A percentile compares a stretch with the other conserved stretches of the same genome.
phyloP scores from a whole-genome alignment of 2,888 invertebrate species.

The Drosophila limbata region DNA sequence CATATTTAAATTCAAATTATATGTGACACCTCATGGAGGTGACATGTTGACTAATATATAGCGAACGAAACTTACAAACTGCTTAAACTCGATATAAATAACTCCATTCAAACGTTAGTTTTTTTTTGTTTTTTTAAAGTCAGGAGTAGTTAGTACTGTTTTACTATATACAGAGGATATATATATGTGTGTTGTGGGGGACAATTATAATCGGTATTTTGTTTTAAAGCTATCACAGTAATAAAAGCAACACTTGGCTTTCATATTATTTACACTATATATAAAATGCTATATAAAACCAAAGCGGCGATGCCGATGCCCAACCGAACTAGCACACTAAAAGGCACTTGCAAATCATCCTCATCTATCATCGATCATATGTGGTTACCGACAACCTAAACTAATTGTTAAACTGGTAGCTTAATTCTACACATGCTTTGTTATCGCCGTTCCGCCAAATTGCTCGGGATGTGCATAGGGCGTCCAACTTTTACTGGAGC shows the following conservation, averaged over 20 bases:
- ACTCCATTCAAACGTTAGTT: conserved; percentile 41
- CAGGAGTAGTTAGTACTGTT: conserved; percentile 29
- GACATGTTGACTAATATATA: conserved; percentile 40
- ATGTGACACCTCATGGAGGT: conserved; percentile 71
- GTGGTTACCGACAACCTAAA: conserved; percentile 56
- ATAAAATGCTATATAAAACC: conserved; percentile 57
- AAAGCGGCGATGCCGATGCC: conserved; percentile 52
- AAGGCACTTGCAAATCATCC: conserved; percentile 5
- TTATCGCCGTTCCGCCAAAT: conserved; percentile 21
- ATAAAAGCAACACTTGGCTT: conserved; percentile 46
- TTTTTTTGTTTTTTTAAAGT: conserved; percentile 13
- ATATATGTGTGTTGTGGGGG: conserved; percentile 16
- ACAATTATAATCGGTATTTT: conserved; percentile 34
- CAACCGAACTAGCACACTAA: conserved; percentile 48
- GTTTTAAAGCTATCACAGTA: conserved; percentile 70
- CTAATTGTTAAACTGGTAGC: conserved; percentile 39
- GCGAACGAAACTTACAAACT: conserved; percentile 51
- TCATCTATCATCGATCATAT: conserved; percentile 18
- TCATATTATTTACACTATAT: conserved; percentile 42
- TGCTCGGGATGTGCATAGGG: conserved; percentile 44
- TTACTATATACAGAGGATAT: conserved; percentile 40
- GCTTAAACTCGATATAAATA: conserved; percentile 56
- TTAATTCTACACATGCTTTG: conserved; percentile 41
- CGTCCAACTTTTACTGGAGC: conserved; percentile 43
- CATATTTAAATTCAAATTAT: conserved; percentile 57